Evolutionary conservation across 2,113 vertebrate species (phyloP), one percentile per base, ranked within the genome.

Genomic region (human): DNA sequence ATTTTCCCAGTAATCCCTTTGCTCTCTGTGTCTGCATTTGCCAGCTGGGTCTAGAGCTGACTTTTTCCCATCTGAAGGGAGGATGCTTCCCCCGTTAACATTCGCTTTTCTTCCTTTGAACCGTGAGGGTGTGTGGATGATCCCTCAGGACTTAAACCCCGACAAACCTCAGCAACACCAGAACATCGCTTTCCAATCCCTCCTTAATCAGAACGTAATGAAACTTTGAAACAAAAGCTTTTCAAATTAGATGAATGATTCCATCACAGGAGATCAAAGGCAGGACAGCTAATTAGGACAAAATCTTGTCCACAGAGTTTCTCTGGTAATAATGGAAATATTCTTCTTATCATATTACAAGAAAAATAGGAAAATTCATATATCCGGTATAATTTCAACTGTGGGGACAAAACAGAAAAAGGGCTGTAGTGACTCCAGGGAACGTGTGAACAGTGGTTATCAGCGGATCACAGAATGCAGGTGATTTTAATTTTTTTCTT

Each of bases 1-100:
- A 68, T 92, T 96, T 70, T 87, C 84, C 85, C 95, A 89, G 3
- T 90, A 85, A 96, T 89, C 89, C 91, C 45, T 73, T 73, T 73
- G 4, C 87, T 89, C 10, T 78, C 27, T 45, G 35, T 68, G 25
- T 59, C 22, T 66, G 55, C 8, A 38, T 93, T 91, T 89, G 93
- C 73, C 52, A 89, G 45, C 45, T 43, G 35, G 30, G n/a, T 16
- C 70, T n/a, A 35, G 35, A 13, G 14, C 7, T 40, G 30, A 50
- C 32, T 70, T 73, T 93, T 48, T 72, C 32, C 45, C 40, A 2
- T 72, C 9, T 6, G 18, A 68, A 40, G 40, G 4, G 43, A 12
- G 38, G 14, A 55, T 57, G 52, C n/a, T 13, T 82, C 22, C 45
- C 61, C 3, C 3, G 5, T 55, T n/a, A 13, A 3, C 0, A 0